These are phyloP conservation scores for Eclectus roratus DNA, from an alignment of 2,113 vertebrate genomes.

Conservation along the genomic window DNA sequence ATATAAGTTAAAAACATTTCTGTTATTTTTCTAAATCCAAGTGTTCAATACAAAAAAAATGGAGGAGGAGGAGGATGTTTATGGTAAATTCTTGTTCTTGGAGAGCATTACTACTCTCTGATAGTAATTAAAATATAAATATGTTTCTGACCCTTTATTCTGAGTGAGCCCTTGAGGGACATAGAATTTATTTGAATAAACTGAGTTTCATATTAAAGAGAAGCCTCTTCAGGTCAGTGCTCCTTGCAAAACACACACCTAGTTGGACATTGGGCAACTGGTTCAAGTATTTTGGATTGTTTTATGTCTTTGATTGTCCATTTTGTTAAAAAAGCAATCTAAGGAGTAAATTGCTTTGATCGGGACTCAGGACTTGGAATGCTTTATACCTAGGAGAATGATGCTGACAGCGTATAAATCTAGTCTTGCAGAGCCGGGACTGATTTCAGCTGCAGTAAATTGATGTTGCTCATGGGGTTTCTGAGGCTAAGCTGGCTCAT, in stretches of 20 bases:
- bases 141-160: not conserved
- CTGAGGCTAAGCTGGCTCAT: not conserved
- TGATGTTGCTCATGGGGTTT: constrained; percentile 5
- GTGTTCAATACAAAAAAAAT: not conserved
- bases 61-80: not conserved
- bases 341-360: constrained; percentile 44
- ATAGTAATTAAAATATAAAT: not conserved
- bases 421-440: not conserved
- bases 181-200: not conserved
- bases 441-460: constrained; percentile 3
- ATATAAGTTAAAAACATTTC: not conserved
- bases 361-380: not conserved
- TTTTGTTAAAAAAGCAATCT: constrained; percentile 43
- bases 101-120: not conserved
- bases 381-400: constrained; percentile 16
- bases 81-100: not conserved
- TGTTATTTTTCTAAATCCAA: not conserved
- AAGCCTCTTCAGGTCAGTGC: not conserved
- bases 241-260: not conserved
- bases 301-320: constrained; percentile 23
- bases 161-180: not conserved
- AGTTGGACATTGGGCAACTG: not conserved
- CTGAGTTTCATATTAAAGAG: not conserved
- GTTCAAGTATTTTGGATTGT: not conserved
- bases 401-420: constrained; percentile 29